Percentiles rank a stretch among this genome's conserved stretches.
phyloP scores from a whole-genome alignment of 1,140 invertebrate species.

The Hormaphis cornu region DNA sequence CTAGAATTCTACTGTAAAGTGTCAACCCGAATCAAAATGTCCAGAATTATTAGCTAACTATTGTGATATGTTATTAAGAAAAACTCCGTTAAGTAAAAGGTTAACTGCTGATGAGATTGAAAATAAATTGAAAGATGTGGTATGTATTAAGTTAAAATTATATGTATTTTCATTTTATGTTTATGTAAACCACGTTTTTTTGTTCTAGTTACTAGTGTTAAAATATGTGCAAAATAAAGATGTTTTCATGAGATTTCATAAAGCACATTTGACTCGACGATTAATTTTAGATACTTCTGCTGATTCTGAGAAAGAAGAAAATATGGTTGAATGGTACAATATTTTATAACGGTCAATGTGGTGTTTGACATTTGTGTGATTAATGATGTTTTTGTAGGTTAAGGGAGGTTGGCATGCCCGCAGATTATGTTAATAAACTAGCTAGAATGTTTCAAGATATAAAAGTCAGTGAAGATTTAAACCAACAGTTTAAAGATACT shows the following conservation, averaged over 20 bases:
- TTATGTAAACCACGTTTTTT: conserved; percentile 7
- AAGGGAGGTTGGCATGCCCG: conserved; percentile 94
- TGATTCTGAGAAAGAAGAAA: conserved; percentile 98
- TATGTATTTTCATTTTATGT: neutral
- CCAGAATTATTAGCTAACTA: conserved; percentile 98
- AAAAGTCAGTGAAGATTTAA: conserved; percentile 97
- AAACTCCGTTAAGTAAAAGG: conserved; percentile 91
- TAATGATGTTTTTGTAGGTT: conserved; percentile 44
- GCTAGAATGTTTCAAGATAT: conserved; percentile 97
- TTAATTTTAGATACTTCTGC: conserved; percentile 93
- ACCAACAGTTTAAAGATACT: conserved; percentile 77
- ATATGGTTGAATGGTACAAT: conserved; percentile 89
- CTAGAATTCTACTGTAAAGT: conserved; percentile 44
- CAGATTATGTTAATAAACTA: conserved; percentile 97
- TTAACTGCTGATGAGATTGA: conserved; percentile 97
- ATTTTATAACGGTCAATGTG: neutral
- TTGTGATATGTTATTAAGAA: conserved; percentile 97
- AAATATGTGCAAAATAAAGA: conserved; percentile 99
- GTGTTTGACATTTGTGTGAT: neutral
- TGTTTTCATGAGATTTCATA: conserved; percentile 99
- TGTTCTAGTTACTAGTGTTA: conserved; percentile 71
- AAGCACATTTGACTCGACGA: conserved; percentile 91
- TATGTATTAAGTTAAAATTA: conserved; percentile 43
- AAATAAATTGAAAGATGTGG: conserved; percentile 79
- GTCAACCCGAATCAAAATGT: conserved; percentile 87